Evolutionary conservation across 2,113 vertebrate species (phyloP), one percentile per base, ranked within the genome.

Genomic region (Oxyruncus cristatus): DNA sequence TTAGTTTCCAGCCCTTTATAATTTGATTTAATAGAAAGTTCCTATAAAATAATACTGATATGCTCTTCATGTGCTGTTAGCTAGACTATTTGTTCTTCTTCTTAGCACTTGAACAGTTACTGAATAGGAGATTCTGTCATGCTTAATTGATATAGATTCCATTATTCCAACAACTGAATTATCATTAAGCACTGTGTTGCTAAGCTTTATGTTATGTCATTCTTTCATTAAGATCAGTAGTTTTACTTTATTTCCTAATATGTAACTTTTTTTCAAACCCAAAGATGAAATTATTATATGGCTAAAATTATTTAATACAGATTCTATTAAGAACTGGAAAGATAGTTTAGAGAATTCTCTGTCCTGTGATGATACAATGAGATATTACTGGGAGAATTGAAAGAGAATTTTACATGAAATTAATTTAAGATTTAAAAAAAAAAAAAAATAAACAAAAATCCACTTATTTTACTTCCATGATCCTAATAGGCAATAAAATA

Each of bases 81-180:
- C 33, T 67, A 71, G 39, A 28, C 5, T 59, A 78, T 53, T 81
- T 83, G 14, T 27, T 55, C 49, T 85, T 81, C 14, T 89, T 61
- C 63, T 76, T 85, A 53, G 9, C 66, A 66, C 52, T 88, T 89
- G 35, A 91, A 87, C 17, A 81, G 56, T 90, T 96, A 94, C 35
- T 84, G 74, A 94, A 94, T n/a, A 91, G 79, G 11, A 95, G 35
- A 89, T 88, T 97, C 74, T 83, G 79, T 77, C 76, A 77, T 86
- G 63, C 55, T 55, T 91, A 94, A 94, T 76, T 97, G 94, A 91
- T 73, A 93, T 7, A 88, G 83, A 85, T 93, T 94, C 55, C 79
- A 89, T 90, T 89, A 92, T 95, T 39, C 37, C 52, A 89, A 53
- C 53, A 93, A 78, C 4, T 77, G 52, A 92, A 90, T 95, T 95